Evolutionary conservation across 2,113 vertebrate species (phyloP), one percentile per base, ranked within the genome.

Genomic region (Eublepharis macularius): DNA sequence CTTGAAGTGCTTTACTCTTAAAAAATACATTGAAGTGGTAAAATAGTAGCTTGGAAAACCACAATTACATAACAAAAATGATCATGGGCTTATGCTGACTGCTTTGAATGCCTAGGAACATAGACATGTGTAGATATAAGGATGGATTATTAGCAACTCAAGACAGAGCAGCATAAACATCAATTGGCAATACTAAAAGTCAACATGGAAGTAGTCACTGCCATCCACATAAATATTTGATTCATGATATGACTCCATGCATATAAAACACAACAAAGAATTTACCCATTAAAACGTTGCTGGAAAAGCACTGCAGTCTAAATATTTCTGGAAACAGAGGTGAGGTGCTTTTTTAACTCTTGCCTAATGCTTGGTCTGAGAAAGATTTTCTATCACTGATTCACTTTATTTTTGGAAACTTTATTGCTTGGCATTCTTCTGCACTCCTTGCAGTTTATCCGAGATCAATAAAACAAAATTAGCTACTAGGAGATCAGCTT

Each of bases 401-500:
- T 65, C 75, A 86, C 34, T 70, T 87, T 82, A 91, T 76, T 84
- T 77, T 77, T 86, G 7, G 65, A 4, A 74, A 2, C 0, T 43
- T 84, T 54, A 86, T 88, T 80, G 32, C 21, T 45, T 36, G 2
- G 34, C n/a, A n/a, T 49, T 57, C 70, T 75, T 34, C 65, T 78
- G 80, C 74, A n/a, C 47, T 45, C 39, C 83, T 82, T 78, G 76
- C 85, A 90, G 82, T 69, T 63, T 43, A 39, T 3, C 0, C 90
- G 87, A 88, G 84, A 86, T 80, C 84, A 80, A 86, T 80, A 73
- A 39, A 74, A 80, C 69, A 80, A 80, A 80, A 74, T 89, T 90
- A 94, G 92, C 83, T 66, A 83, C 86, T 41, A 29, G 29, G 69
- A 89, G 85, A 90, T 74, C 1, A 4, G 83, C 84, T 49, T 63